These are phyloP conservation scores for Merluccius polli DNA, from an alignment of 2,797 vertebrate genomes.

Conservation along the genomic window DNA sequence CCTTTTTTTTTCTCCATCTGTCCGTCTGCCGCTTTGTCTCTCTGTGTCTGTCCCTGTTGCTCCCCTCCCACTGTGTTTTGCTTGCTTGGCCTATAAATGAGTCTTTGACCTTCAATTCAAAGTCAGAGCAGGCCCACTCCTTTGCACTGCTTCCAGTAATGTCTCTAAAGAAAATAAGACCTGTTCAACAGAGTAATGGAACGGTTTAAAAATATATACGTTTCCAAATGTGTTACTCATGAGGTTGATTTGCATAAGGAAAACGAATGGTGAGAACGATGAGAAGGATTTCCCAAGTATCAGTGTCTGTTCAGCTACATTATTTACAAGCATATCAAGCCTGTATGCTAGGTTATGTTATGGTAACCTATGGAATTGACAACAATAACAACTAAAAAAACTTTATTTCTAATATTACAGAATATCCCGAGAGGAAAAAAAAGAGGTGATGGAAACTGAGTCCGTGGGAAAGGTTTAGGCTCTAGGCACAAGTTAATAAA, in stretches of 20 bases:
- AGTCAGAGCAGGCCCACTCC: not conserved
- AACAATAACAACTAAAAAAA: not conserved
- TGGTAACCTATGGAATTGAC: not conserved
- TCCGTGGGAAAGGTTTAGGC: not conserved
- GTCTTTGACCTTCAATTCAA: not conserved
- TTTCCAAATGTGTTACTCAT: not conserved
- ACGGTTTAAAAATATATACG: not conserved
- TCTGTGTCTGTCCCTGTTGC: conserved; percentile 11
- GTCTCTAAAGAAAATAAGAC: not conserved
- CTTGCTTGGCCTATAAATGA: not conserved
- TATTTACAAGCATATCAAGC: not conserved
- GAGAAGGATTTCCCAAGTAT: not conserved
- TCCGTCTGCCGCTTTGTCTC: conserved; percentile 14
- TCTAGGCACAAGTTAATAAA: not conserved
- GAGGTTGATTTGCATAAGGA: not conserved
- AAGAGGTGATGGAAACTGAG: not conserved
- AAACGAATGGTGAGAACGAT: not conserved
- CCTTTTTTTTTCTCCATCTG: conserved; percentile 5
- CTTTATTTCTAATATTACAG: too few species aligned
- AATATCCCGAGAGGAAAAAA: not conserved
- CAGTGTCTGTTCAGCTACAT: not conserved
- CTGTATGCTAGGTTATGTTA: not conserved
- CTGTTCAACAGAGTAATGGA: not conserved
- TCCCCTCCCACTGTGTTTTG: conserved; percentile 6
- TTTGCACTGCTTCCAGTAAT: not conserved